Evolutionary conservation across 2,113 vertebrate species (phyloP).

Genomic region (Labeo catla): DNA sequence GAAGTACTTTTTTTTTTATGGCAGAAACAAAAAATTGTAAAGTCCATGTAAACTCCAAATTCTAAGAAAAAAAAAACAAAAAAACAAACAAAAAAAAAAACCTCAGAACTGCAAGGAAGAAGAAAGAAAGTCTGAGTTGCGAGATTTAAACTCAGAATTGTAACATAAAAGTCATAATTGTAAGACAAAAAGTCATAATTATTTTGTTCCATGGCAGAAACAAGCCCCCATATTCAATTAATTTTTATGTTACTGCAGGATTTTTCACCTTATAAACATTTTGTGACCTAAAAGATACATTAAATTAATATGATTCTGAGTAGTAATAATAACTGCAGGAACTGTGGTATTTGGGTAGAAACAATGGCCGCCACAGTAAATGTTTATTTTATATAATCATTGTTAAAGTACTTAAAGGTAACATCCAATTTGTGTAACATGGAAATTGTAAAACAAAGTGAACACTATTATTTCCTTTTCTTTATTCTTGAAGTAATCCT

Average conservation of each 20-base stretch:
- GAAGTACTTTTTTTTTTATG: too few species aligned
- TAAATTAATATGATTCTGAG: background rate
- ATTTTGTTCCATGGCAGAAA: too few species aligned
- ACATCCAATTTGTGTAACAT: background rate
- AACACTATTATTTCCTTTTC: background rate
- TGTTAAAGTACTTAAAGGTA: background rate
- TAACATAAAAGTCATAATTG: background rate
- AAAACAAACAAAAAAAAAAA: too few species aligned
- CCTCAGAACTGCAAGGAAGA: too few species aligned
- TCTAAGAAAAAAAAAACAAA: too few species aligned
- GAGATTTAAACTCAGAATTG: too few species aligned
- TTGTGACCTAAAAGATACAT: background rate
- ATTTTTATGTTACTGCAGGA: background rate
- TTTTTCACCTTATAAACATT: background rate
- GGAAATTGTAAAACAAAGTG: background rate
- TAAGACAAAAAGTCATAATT: too few species aligned
- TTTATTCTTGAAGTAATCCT: background rate
- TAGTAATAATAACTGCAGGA: background rate
- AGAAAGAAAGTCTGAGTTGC: too few species aligned
- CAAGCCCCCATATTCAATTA: background rate
- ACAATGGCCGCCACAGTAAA: background rate
- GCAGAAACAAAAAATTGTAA: too few species aligned
- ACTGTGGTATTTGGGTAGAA: background rate
- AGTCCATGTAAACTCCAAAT: too few species aligned
- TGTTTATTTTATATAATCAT: background rate